A percentile compares a stretch with the other conserved stretches of the same genome.
These are phyloP conservation scores for Andrena praecox DNA, from an alignment of 2,888 invertebrate species.

Conservation along the genomic window DNA sequence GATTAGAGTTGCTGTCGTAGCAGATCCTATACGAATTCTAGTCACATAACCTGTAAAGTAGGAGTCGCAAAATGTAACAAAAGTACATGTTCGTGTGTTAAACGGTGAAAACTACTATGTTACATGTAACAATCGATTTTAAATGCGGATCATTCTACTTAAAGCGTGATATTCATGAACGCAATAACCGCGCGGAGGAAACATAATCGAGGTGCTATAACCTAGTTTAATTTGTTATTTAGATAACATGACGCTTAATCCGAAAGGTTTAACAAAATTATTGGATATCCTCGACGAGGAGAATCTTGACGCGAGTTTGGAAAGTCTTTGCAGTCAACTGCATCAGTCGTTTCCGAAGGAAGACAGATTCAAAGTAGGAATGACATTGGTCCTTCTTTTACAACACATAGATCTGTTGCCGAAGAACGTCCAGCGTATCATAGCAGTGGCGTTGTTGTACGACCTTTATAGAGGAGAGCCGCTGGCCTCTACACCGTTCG, in stretches of 20 bases:
- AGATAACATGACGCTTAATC: slow-evolving; percentile 76
- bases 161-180: slow-evolving; percentile 37
- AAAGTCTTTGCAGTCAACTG: slow-evolving; percentile 90
- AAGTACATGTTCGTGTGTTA: background rate
- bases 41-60: slow-evolving; percentile 41
- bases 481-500: slow-evolving; percentile 90
- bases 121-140: slow-evolving; percentile 5
- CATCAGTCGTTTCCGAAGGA: slow-evolving; percentile 92
- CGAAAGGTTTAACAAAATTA: slow-evolving; percentile 78
- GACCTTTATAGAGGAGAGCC: slow-evolving; percentile 90
- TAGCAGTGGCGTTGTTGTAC: slow-evolving; percentile 89
- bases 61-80: slow-evolving; percentile 16
- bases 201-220: slow-evolving; percentile 41
- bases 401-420: slow-evolving; percentile 90
- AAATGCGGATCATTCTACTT: background rate
- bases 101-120: slow-evolving; percentile 11
- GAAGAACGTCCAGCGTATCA: slow-evolving; percentile 89
- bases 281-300: slow-evolving; percentile 81
- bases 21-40: slow-evolving; percentile 16
- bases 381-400: slow-evolving; percentile 88
- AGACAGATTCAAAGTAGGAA: slow-evolving; percentile 92
- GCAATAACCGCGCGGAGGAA: slow-evolving; percentile 8
- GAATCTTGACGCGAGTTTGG: slow-evolving; percentile 86
- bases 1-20: background rate
- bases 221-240: slow-evolving; percentile 30